Base-by-base conservation (phyloP, 1,140 invertebrate species). In the Caenorhabditis briggsae region DNA sequence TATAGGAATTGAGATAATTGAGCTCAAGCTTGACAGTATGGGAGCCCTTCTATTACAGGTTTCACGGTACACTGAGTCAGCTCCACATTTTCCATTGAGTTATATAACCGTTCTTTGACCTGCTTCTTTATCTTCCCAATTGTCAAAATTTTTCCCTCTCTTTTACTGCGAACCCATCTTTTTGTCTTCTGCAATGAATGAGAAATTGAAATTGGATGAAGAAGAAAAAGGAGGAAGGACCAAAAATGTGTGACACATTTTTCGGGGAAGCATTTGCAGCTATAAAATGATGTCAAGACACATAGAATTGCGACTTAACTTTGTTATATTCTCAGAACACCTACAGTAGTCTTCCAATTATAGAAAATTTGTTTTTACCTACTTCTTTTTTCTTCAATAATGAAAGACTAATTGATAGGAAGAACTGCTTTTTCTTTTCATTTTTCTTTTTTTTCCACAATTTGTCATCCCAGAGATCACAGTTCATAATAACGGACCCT, bases 151-250 rank as follows among this genome's bases (percentile, higher is more conserved):
- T 33, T 33, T 3, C 33, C 33, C 33, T 33, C 33, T 2, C 33
- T 33, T 33, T 33, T 33, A 33, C 33, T 33, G 33, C 33, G 33
- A 33, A 33, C 23, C 23, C 50, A 11, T 59, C 25, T 8, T 65
- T 48, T 48, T 50, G 20, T 53, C 70, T 78, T 78, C 46, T 78
- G 46, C 70, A 78, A 78, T 78, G 46, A 78, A 78, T 78, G 70
- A 78, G 46, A 78, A 43, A 78, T 78, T 78, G 70, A 53, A 78
- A 18, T 50, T 6, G 46, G 70, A 65, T 12, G 41, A 70, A 43
- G 14, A 70, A 16, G 64, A 25, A 50, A 16, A 70, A 70, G 64
- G 41, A 70, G 64, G 41, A 58, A 53, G 50, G 59, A 61, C n/a
- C 9, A 20, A 78, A 33, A 50, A 53, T 50, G 70, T 50, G 70